Evolutionary conservation across 2,888 invertebrate species (phyloP).

Genomic region (Cheilosia impressa): DNA sequence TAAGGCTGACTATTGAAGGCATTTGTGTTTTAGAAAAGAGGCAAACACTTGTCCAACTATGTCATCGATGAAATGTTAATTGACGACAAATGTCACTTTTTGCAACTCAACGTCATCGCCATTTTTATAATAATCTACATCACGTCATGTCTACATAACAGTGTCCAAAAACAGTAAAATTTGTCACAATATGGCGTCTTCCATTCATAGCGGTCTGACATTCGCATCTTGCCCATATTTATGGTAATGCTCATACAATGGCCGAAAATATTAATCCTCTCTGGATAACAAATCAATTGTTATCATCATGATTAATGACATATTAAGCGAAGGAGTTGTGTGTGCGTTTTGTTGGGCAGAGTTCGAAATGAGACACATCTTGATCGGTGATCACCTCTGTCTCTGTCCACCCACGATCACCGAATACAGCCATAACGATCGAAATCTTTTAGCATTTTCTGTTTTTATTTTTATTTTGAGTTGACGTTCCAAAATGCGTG

Average conservation of each 20-base stretch:
- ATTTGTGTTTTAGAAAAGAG: too few species aligned
- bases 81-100: too few species aligned
- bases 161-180: not conserved
- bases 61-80: too few species aligned
- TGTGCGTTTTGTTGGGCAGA: conserved; percentile 6
- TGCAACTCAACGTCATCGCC: too few species aligned
- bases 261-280: conserved; percentile 26
- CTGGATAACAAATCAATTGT: conserved; percentile 52
- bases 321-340: conserved; percentile 19
- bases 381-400: conserved; percentile 51
- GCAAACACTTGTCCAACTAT: too few species aligned
- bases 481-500: conserved; percentile 29
- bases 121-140: not conserved
- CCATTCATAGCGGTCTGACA: conserved; percentile 27
- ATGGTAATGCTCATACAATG: conserved; percentile 16
- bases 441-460: conserved; percentile 1
- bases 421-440: conserved; percentile 34
- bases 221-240: conserved; percentile 8
- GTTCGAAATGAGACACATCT: conserved; percentile 59
- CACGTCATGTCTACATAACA: too few species aligned
- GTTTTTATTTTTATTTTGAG: conserved; percentile 28
- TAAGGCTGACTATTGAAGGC: too few species aligned
- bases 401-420: conserved; percentile 47
- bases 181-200: conserved; percentile 11
- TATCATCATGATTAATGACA: conserved; percentile 63